A percentile compares a stretch with the other conserved stretches of the same genome.
phyloP scores from a whole-genome alignment of 2,888 invertebrate genomes.

The Pantelozetes paolii region DNA sequence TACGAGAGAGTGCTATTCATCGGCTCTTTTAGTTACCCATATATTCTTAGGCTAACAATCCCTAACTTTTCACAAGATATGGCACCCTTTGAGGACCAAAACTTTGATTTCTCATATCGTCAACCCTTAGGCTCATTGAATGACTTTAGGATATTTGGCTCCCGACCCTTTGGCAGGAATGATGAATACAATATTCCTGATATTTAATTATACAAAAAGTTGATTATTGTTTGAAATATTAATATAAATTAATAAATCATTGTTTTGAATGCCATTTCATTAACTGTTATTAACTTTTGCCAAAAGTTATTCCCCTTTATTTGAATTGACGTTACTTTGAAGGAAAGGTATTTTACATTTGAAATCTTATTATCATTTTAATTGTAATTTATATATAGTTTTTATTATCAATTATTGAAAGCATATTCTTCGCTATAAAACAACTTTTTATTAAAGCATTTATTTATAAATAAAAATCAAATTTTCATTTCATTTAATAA shows the following conservation, averaged over 20 bases:
- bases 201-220: background rate
- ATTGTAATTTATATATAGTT: constrained; percentile 1
- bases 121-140: constrained; percentile 7
- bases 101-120: constrained; percentile 22
- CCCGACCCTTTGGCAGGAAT: background rate
- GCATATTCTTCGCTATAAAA: background rate
- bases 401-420: background rate
- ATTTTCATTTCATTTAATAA: too few species aligned
- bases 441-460: background rate
- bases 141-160: constrained; percentile 14
- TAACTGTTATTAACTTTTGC: constrained; percentile 8
- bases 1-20: constrained; percentile 44
- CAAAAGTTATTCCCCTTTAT: too few species aligned
- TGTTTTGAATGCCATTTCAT: background rate
- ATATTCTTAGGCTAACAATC: constrained; percentile 37
- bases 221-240: background rate
- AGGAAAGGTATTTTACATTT: too few species aligned
- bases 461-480: background rate
- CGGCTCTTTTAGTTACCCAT: constrained; percentile 46
- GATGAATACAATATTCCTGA: background rate
- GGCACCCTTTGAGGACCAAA: constrained; percentile 23
- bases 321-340: too few species aligned
- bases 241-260: background rate
- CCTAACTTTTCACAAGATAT: constrained; percentile 39
- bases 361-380: too few species aligned